Percentiles rank a stretch among this genome's conserved stretches.
Evolutionary conservation across 2,797 vertebrate species (phyloP).

Genomic region (Thunnus albacares): DNA sequence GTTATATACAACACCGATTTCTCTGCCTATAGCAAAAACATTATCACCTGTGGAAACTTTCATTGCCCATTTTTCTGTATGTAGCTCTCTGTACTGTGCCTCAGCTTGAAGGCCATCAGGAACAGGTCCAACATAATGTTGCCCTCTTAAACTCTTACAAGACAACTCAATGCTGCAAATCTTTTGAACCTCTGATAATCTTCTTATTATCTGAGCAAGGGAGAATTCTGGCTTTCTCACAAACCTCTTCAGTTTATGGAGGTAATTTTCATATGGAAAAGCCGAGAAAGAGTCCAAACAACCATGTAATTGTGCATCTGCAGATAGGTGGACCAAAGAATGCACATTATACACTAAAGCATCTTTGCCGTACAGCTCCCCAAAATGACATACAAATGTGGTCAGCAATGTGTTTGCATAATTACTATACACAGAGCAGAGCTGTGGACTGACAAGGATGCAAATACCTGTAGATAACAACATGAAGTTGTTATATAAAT

Average conservation of each 20-base stretch:
- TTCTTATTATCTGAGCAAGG: neutral
- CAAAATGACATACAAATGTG: neutral
- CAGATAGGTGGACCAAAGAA: neutral
- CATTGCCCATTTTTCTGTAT: too few relatives aligned
- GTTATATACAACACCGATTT: too few relatives aligned
- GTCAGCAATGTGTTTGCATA: neutral
- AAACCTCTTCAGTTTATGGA: too few relatives aligned
- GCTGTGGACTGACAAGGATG: neutral
- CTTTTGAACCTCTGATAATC: neutral
- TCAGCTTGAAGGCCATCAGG: too few relatives aligned
- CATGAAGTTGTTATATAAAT: too few relatives aligned
- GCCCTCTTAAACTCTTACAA: neutral
- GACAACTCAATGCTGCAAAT: neutral
- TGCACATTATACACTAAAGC: neutral
- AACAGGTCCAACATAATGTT: neutral
- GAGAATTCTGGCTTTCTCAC: neutral
- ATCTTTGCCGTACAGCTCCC: neutral
- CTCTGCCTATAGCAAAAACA: too few relatives aligned
- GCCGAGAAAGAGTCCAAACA: too few relatives aligned
- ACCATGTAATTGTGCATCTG: too few relatives aligned
- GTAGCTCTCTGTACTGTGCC: too few relatives aligned
- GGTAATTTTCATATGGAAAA: too few relatives aligned
- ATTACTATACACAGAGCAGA: neutral
- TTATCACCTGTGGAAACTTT: too few relatives aligned
- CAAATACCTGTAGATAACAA: neutral